phyloP scores from a whole-genome alignment of 2,797 vertebrate genomes.

The Otolemur crassicaudatus region DNA sequence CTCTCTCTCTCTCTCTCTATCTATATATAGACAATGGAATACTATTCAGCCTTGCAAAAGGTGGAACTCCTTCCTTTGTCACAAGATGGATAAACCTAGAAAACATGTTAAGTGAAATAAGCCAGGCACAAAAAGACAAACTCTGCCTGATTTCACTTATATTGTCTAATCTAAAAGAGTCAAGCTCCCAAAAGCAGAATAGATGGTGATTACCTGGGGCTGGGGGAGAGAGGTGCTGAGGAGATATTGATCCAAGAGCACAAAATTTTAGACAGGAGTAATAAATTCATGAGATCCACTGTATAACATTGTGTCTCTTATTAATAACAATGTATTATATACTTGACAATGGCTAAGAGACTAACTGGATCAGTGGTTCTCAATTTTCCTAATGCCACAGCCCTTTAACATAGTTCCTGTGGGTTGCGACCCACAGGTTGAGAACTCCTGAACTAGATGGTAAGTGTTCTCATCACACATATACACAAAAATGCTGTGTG shows the following conservation, averaged over 20 bases:
- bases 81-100: background rate
- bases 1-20: too few species aligned
- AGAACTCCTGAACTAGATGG: too few species aligned
- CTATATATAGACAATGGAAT: background rate
- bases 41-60: background rate
- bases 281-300: background rate
- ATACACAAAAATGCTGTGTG: background rate
- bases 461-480: background rate
- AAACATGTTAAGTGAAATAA: background rate
- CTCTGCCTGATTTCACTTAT: background rate
- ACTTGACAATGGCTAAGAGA: background rate
- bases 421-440: too few species aligned
- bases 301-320: background rate
- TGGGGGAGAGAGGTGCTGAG: fast-evolving
- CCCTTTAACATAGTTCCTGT: too few species aligned
- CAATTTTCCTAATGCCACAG: too few species aligned
- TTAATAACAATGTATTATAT: background rate
- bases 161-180: background rate
- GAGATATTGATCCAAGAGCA: background rate
- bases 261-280: background rate
- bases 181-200: background rate
- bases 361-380: too few species aligned
- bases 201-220: background rate
- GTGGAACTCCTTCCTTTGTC: background rate
- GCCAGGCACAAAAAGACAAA: background rate